These are phyloP conservation scores for Acridotheres tristis DNA, from an alignment of 2,797 vertebrate genomes.

Conservation along the genomic window DNA sequence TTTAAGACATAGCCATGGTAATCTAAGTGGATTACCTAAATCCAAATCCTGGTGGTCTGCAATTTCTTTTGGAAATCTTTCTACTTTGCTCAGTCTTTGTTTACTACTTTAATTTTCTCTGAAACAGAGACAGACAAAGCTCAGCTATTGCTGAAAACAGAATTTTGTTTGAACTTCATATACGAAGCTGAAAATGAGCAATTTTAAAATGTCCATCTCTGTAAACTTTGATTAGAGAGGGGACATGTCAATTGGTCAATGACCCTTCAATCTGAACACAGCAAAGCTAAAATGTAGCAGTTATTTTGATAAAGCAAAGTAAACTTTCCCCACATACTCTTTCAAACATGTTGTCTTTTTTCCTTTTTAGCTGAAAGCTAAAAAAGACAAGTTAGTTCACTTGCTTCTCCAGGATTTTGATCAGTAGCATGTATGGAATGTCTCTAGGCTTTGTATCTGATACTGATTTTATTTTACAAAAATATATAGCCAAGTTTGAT, in stretches of 20 bases:
- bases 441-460: neutral
- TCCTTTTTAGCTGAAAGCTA: neutral
- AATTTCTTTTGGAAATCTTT: conserved; percentile 77
- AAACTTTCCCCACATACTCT: neutral
- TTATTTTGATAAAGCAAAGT: neutral
- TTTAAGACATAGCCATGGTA: conserved; percentile 77
- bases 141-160: conserved; percentile 18
- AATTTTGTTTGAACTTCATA: neutral
- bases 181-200: neutral
- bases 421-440: neutral
- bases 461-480: neutral
- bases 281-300: neutral
- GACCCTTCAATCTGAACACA: neutral
- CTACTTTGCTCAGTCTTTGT: conserved; percentile 68
- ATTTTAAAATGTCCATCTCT: neutral
- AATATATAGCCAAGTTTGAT: neutral
- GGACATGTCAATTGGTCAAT: neutral
- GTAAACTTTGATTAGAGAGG: neutral
- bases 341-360: neutral
- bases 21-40: conserved; percentile 84
- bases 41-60: conserved; percentile 79
- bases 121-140: conserved; percentile 6
- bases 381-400: neutral
- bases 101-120: conserved; percentile 65
- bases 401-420: neutral